Base-by-base conservation (phyloP, 2,797 vertebrate genomes). In the Cheirogaleus major region DNA sequence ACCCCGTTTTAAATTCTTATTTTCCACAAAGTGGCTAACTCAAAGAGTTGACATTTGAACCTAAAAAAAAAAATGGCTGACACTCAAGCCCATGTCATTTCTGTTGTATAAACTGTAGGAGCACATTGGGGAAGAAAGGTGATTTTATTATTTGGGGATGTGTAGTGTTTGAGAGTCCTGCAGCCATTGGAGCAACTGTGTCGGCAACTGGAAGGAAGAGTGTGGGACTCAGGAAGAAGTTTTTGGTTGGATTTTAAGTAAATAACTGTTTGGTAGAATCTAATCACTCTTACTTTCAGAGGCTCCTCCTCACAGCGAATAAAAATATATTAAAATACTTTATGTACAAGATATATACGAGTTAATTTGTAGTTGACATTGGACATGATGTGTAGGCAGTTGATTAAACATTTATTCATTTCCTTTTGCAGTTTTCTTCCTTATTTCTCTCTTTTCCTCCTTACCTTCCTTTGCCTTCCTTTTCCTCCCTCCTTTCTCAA, bases 1-100 rank as follows among this genome's bases (percentile, higher is more conserved):
- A 7, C 87, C 27, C 30, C 57, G 41, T 92, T 94, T 93, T 61
- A 84, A 93, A 78, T 78, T 93, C 20, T 70, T 90, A 85, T 69
- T 91, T 96, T 73, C 41, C 25, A 88, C 30, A 95, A 88, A 70
- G 86, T 61, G 78, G 76, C 76, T 93, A 84, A 93, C 43, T 93
- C 30, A 92, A 79, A 89, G 35, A 89, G 63, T 69, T 59, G 48
- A 97, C 92, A 61, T 92, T 38, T 93, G 43, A 87, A 69, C 57
- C 41, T 96, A 55, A 61, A 86, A n/a, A 43, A 43, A 43, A 97
- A 91, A 69, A 9, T 90, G 72, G 1, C 15, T 9, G 52, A 59
- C 81, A 70, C 35, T 65, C 57, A 83, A 76, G 14, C 27, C 38
- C 14, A 25, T 45, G 30, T 59, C 86, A 15, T 91, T 89, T 93